Conservation (phyloP, 2,888 invertebrate species). For the Amphipyra berbera region DNA sequence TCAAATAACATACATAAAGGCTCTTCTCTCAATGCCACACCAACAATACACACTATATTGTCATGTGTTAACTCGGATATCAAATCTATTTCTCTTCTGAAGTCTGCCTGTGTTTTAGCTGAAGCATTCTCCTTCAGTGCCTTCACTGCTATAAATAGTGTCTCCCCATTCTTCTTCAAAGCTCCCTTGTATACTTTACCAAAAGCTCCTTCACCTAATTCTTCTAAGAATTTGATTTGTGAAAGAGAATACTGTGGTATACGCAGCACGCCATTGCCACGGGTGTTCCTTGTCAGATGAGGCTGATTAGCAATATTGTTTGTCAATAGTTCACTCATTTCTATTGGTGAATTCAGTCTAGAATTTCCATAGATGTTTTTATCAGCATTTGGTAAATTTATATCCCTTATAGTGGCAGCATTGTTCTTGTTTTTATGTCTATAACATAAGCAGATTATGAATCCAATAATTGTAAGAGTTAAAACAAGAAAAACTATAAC, state of each 20-base stretch:
- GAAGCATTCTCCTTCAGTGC: conserved; percentile 98
- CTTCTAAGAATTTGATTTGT: conserved; percentile 96
- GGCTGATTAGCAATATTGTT: conserved; percentile 86
- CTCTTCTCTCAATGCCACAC: conserved; percentile 96
- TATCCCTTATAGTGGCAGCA: conserved; percentile 92
- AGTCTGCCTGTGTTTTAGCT: conserved; percentile 97
- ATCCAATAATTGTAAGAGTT: conserved; percentile 81
- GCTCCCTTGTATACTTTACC: conserved; percentile 99
- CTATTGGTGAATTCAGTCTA: conserved; percentile 94
- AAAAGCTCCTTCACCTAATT: conserved; percentile 98
- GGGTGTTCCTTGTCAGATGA: conserved; percentile 83
- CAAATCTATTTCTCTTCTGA: conserved; percentile 97
- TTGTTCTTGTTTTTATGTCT: conserved; percentile 88
- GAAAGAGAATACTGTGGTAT: conserved; percentile 96
- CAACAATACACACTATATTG: conserved; percentile 98
- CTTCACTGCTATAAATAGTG: conserved; percentile 97
- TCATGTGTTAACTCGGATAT: conserved; percentile 98
- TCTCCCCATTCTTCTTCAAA: conserved; percentile 92
- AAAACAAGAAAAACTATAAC: conserved; percentile 91
- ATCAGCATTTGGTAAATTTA: conserved; percentile 92
- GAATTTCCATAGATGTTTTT: conserved; percentile 96
- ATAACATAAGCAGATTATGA: conserved; percentile 91
- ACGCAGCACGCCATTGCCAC: conserved; percentile 89
- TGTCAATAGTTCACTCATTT: conserved; percentile 94
- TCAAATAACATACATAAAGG: conserved; percentile 99